Conservation (phyloP, 2,113 vertebrate genomes). For the Lutjanus erythropterus region DNA sequence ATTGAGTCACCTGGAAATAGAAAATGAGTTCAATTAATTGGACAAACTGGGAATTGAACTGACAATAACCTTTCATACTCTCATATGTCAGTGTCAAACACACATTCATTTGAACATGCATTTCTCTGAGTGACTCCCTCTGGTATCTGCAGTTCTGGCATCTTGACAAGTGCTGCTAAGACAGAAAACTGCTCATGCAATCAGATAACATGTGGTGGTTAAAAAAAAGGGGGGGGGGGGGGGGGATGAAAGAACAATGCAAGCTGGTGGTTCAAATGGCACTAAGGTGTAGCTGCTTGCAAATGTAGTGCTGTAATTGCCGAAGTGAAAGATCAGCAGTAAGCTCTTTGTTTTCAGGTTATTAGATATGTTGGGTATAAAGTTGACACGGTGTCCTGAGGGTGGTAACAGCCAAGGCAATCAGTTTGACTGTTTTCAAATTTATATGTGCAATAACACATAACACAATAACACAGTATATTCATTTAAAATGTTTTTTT, state of each 20-base stretch:
- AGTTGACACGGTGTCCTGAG: neutral
- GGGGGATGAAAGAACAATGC: neutral
- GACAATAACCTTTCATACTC: neutral
- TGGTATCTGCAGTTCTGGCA: neutral
- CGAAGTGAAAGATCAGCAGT: neutral
- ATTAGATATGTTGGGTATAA: neutral
- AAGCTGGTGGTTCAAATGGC: neutral
- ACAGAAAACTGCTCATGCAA: neutral
- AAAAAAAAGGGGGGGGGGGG: neutral
- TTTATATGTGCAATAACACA: no score
- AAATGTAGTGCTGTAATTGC: neutral
- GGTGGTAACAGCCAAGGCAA: no score
- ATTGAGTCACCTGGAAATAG: slow-evolving; percentile 72
- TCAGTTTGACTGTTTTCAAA: no score
- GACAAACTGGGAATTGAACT: neutral
- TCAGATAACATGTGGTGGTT: neutral
- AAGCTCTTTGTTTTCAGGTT: neutral
- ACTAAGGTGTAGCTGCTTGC: neutral
- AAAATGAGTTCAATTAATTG: slow-evolving; percentile 47
- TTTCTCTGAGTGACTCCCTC: neutral
- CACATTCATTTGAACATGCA: neutral
- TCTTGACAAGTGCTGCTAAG: neutral
- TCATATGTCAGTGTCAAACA: neutral
- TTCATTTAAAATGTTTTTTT: no score
- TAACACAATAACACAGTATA: no score